A percentile compares a stretch with the other conserved stretches of the same genome.
These are phyloP conservation scores for Drymodes brunneopygia DNA, from an alignment of 2,113 vertebrate genomes.

Conservation along the genomic window DNA sequence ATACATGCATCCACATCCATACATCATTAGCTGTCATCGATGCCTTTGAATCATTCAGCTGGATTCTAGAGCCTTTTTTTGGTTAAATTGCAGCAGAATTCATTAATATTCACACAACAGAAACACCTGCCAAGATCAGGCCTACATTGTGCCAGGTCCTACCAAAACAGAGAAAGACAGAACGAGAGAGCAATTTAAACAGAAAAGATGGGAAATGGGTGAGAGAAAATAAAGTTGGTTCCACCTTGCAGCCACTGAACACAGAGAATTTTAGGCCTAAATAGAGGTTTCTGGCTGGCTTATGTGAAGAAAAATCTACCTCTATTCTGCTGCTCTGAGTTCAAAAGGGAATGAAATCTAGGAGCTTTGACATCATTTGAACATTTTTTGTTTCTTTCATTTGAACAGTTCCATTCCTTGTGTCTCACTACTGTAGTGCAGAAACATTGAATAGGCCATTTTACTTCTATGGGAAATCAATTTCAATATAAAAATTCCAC, in stretches of 20 bases:
- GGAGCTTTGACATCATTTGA: not conserved
- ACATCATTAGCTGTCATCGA: not conserved
- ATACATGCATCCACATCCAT: not conserved
- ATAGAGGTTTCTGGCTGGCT: not conserved
- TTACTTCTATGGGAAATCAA: not conserved
- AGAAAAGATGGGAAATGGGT: not conserved
- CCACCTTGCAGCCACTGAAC: not conserved
- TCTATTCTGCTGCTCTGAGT: not conserved
- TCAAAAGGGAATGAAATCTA: not conserved
- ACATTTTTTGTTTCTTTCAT: not conserved
- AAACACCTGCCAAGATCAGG: not conserved
- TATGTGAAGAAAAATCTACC: not conserved
- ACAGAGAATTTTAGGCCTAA: not conserved
- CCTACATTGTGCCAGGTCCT: not conserved
- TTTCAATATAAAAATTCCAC: not conserved
- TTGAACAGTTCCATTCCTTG: not conserved
- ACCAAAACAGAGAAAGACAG: not conserved
- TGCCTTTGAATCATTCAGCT: not conserved
- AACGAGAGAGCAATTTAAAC: not conserved
- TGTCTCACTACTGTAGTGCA: not conserved
- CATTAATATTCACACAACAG: not conserved
- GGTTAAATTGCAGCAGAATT: not conserved
- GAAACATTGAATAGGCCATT: not conserved
- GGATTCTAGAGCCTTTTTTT: not conserved
- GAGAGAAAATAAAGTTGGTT: not conserved